Evolutionary conservation across 2,888 invertebrate genomes (phyloP).

Genomic region (Selenia dentaria): DNA sequence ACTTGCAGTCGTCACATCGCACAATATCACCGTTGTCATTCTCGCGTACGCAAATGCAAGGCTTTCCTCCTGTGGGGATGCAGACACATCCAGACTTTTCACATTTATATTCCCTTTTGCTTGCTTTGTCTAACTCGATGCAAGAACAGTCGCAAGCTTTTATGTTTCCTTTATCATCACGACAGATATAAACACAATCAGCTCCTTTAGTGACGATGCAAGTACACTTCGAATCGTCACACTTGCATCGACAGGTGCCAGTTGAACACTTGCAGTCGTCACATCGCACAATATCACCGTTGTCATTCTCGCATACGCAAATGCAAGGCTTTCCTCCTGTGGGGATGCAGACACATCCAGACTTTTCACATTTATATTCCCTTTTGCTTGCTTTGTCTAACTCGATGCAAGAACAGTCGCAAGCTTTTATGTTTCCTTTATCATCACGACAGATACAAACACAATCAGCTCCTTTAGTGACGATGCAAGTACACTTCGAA

Average conservation of each 20-base stretch:
- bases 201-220: slow-evolving; percentile 33
- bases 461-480: slow-evolving; percentile 29
- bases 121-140: not conserved
- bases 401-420: slow-evolving; percentile 13
- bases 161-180: slow-evolving; percentile 20
- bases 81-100: too few species aligned
- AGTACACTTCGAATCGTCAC: slow-evolving; percentile 29
- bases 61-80: slow-evolving; percentile 1
- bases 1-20: slow-evolving; percentile 36
- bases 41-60: slow-evolving; percentile 45
- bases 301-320: slow-evolving; percentile 43
- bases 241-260: slow-evolving; percentile 25
- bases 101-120: too few species aligned
- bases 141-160: slow-evolving; percentile 20
- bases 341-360: too few species aligned
- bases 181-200: slow-evolving; percentile 29
- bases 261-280: slow-evolving; percentile 36
- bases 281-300: slow-evolving; percentile 29
- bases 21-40: slow-evolving; percentile 32
- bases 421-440: slow-evolving; percentile 20
- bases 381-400: not conserved
- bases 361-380: too few species aligned
- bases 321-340: slow-evolving; percentile 31
- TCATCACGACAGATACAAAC: slow-evolving; percentile 28
- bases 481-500: slow-evolving; percentile 34